Conservation (phyloP, 1,140 invertebrate genomes). For the Nebria ingens region DNA sequence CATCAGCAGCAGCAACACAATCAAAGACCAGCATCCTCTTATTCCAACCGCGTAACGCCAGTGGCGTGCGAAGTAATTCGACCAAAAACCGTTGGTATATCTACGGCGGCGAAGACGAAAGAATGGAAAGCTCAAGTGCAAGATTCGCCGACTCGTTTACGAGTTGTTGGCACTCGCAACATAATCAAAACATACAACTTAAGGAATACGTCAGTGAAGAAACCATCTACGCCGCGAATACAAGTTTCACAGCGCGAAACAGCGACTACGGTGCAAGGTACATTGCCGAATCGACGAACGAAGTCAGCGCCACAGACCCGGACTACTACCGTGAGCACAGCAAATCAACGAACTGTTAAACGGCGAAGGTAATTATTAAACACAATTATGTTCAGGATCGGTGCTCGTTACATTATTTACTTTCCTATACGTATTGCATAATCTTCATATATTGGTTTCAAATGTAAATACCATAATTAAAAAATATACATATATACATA, state of each 20-base stretch:
- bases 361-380: neutral
- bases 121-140: neutral
- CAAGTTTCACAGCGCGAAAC: no score
- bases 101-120: neutral
- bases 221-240: no score
- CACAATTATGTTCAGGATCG: no score
- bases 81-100: neutral
- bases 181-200: neutral
- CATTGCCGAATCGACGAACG: neutral
- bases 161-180: neutral
- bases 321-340: neutral
- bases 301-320: neutral
- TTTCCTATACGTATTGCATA: no score
- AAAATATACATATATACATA: no score
- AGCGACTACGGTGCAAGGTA: neutral
- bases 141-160: neutral
- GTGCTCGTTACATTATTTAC: no score
- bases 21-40: neutral
- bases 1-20: constrained; percentile 1
- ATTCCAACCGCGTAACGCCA: neutral
- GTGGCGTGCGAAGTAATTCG: neutral
- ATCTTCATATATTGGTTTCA: no score
- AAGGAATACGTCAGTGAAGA: no score
- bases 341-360: neutral
- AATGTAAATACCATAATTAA: no score